These are phyloP conservation scores for Drosophila malerkotliana DNA, from an alignment of 1,140 invertebrate species.

Conservation along the genomic window DNA sequence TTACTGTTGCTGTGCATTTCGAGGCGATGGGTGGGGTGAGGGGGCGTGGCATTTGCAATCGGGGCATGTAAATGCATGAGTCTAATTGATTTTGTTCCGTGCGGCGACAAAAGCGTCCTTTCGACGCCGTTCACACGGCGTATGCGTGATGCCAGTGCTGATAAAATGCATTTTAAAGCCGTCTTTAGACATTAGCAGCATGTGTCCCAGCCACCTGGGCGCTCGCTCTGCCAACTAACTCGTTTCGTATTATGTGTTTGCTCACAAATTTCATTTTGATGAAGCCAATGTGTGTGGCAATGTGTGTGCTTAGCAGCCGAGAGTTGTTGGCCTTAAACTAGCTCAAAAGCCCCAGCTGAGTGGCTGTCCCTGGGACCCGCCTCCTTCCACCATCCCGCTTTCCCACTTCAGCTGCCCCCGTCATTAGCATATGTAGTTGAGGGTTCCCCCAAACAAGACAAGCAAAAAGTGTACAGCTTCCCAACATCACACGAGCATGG, in stretches of 20 bases:
- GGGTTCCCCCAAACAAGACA: conserved; percentile 70
- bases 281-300: conserved; percentile 57
- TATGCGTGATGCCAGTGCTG: conserved; percentile 31
- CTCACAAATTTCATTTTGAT: conserved; percentile 78
- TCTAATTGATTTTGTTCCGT: conserved; percentile 76
- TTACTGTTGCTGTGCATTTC: background rate
- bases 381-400: background rate
- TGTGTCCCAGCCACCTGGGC: conserved; percentile 50
- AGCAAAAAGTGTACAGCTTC: conserved; percentile 34
- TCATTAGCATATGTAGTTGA: conserved; percentile 81
- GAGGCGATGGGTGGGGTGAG: background rate
- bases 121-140: conserved; percentile 15
- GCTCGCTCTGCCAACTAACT: conserved; percentile 37
- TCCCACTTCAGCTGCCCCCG: conserved; percentile 24
- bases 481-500: conserved; percentile 5
- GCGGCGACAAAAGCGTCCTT: conserved; percentile 36
- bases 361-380: conserved; percentile 34
- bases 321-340: conserved; percentile 72
- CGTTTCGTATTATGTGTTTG: conserved; percentile 49
- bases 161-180: conserved; percentile 69
- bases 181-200: conserved; percentile 69
- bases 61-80: conserved; percentile 54
- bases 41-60: conserved; percentile 31
- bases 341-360: conserved; percentile 66
- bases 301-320: conserved; percentile 37